These are phyloP conservation scores for Rhinolophus sinicus DNA, from an alignment of 2,113 vertebrate genomes.

Conservation along the genomic window DNA sequence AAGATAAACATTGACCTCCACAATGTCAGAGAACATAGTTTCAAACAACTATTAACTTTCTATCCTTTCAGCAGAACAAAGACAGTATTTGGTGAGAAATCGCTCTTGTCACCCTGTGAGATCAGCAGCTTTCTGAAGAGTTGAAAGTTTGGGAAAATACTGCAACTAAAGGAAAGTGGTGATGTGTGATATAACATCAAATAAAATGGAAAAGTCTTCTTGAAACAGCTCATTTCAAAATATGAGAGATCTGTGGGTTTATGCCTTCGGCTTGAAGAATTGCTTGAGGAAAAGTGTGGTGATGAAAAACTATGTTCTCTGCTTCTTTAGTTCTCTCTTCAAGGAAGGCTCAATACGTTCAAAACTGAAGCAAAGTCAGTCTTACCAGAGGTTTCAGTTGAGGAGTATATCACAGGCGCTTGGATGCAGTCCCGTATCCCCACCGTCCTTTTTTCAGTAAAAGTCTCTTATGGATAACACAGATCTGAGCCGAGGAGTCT, in stretches of 20 bases:
- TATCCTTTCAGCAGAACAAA: background rate
- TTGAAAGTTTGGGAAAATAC: slow-evolving; percentile 32
- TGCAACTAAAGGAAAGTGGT: background rate
- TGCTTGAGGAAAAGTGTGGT: slow-evolving; percentile 25
- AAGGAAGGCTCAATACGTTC: background rate
- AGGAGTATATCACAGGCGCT: background rate
- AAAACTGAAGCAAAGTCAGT: background rate
- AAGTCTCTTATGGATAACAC: background rate
- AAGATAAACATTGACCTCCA: background rate
- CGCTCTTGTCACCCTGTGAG: background rate
- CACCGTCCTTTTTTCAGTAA: background rate
- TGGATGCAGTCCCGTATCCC: background rate
- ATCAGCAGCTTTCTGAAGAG: slow-evolving; percentile 10
- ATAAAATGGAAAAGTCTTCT: background rate
- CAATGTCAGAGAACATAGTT: background rate
- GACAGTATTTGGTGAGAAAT: background rate
- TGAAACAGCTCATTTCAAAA: slow-evolving; percentile 14
- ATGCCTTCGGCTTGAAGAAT: background rate
- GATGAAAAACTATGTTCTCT: background rate
- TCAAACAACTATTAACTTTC: background rate
- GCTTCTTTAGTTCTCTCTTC: background rate
- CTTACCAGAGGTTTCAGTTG: background rate
- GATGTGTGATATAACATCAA: background rate
- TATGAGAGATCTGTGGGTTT: background rate
- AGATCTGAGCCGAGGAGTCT: background rate